Evolutionary conservation across 1,140 invertebrate species (phyloP).

Genomic region (Mamestra configurata): DNA sequence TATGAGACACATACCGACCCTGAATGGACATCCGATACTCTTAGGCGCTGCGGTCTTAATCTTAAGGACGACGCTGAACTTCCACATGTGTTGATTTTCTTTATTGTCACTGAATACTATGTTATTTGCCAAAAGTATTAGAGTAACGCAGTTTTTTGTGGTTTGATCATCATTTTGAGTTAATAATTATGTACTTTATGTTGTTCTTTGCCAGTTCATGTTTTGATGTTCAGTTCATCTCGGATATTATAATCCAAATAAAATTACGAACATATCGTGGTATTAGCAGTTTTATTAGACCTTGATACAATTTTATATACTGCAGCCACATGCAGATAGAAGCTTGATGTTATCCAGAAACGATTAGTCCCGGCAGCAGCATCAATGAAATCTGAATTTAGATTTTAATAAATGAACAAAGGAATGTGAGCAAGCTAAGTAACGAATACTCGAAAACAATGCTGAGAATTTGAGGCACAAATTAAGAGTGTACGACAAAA

Average conservation of each 20-base stretch:
- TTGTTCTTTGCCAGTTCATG: too few species aligned
- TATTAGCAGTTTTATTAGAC: not conserved
- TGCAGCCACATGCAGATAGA: not conserved
- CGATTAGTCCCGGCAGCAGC: not conserved
- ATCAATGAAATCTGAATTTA: conserved; percentile 16
- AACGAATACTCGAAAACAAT: conserved; percentile 30
- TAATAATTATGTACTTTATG: too few species aligned
- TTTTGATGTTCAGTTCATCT: too few species aligned
- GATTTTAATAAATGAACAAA: conserved; percentile 12
- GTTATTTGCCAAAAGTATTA: not conserved
- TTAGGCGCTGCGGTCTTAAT: conserved; percentile 55
- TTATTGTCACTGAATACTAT: not conserved
- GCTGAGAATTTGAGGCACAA: conserved; percentile 3
- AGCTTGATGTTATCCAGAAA: not conserved
- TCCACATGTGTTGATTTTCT: conserved; percentile 19
- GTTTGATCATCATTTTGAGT: not conserved
- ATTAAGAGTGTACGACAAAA: conserved; percentile 11
- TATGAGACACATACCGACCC: conserved; percentile 49
- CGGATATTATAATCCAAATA: too few species aligned
- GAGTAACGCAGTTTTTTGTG: not conserved
- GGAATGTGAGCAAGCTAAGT: not conserved
- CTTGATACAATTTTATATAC: not conserved
- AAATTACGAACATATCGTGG: too few species aligned
- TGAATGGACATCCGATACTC: conserved; percentile 63
- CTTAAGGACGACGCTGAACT: conserved; percentile 39